These are phyloP conservation scores for Lagopus muta DNA, from an alignment of 2,113 vertebrate species.

Conservation along the genomic window DNA sequence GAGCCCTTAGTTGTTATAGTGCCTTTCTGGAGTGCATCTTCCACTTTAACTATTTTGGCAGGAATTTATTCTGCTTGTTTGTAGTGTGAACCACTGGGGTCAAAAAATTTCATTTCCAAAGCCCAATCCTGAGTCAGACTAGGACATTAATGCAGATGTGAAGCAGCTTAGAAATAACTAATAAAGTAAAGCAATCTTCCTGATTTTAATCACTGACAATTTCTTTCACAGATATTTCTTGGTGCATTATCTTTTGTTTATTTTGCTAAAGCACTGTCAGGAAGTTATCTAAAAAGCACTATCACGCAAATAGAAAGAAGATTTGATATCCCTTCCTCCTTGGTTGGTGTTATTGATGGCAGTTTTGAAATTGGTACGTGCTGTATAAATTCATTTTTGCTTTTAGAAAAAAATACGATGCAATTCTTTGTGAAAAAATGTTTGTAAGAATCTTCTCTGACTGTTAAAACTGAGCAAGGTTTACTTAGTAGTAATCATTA, in stretches of 20 bases:
- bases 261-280: constrained; percentile 91
- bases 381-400: background rate
- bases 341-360: constrained; percentile 93
- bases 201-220: constrained; percentile 10
- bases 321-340: constrained; percentile 92
- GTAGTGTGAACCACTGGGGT: accelerated
- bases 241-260: constrained; percentile 91
- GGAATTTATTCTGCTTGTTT: background rate
- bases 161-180: background rate
- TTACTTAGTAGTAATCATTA: background rate
- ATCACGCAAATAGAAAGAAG: constrained; percentile 95
- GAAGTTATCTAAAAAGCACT: constrained; percentile 95
- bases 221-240: constrained; percentile 86
- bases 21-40: background rate
- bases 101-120: background rate
- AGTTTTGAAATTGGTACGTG: constrained; percentile 96
- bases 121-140: background rate
- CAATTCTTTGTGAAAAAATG: background rate
- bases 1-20: background rate
- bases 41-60: background rate
- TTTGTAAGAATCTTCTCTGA: background rate
- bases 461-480: background rate
- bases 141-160: accelerated
- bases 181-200: background rate
- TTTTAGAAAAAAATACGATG: background rate